Base-by-base conservation (phyloP, 1,140 invertebrate species). In the Trissolcus basalis region DNA sequence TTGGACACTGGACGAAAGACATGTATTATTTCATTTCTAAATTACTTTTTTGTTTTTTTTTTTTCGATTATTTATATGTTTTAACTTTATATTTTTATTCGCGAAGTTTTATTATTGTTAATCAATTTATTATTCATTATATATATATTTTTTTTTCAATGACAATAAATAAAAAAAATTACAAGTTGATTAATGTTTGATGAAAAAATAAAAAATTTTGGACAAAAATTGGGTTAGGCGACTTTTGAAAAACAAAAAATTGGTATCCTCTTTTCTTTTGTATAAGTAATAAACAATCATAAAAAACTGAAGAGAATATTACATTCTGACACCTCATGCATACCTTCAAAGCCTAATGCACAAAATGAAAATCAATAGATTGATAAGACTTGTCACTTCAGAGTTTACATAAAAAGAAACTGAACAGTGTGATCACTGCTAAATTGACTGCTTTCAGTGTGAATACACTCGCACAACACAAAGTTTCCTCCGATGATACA, bases 281-380 rank as follows among this genome's bases (percentile, higher is more conserved):
- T 36, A 50, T 27, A 15, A 27, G 27, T 15, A 7, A 44, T 13
- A 44, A 44, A 48, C 36, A 4, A 36, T 39, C n/a, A 12, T 54
- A 44, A 10, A 35, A 12, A n/a, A 36, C 56, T 44, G 54, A 27
- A 71, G 53, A 64, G 53, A 54, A 73, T 48, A 73, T 65, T 71
- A 47, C 32, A 9, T 14, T 73, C 39, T 65, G 61, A 65, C 60
- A 65, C 49, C 61, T 73, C 61, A 73, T 73, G 69, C 60, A 73
- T 73, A 64, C 8, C 53, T 73, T 59, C 48, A 73, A 39, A 54
- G 50, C 48, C 16, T 53, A 55, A 65, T 58, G 14, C 15, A 59
- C 12, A 54, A 55, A 69, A 53, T 58, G 45, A 63, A 55, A 36
- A 60, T 53, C 36, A 3, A 27, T 58, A 43, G 49, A 14, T 44